Percentiles rank a stretch among this genome's conserved stretches.
Evolutionary conservation across 2,797 vertebrate species (phyloP).

Genomic region (Manis pentadactyla): DNA sequence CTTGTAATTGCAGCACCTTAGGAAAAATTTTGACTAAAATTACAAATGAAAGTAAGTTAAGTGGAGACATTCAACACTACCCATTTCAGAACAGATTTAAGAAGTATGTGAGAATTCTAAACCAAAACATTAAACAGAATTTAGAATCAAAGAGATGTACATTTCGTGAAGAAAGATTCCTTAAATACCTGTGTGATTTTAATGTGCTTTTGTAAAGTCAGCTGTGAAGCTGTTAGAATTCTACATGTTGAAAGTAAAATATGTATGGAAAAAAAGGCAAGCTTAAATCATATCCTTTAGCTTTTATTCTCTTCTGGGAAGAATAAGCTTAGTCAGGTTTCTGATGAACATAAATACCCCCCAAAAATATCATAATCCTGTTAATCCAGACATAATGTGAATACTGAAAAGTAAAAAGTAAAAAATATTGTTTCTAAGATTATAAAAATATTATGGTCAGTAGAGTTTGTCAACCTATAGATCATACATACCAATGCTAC

Average conservation of each 20-base stretch:
- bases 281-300: neutral
- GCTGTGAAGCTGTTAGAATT: neutral
- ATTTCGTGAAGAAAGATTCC: neutral
- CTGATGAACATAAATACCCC: neutral
- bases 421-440: neutral
- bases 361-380: neutral
- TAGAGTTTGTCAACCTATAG: neutral
- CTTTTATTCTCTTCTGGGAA: constrained; percentile 2
- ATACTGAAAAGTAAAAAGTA: neutral
- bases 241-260: constrained; percentile 24
- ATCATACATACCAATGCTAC: neutral
- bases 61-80: neutral
- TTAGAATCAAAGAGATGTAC: neutral
- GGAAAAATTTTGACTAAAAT: neutral
- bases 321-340: neutral
- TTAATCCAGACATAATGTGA: neutral
- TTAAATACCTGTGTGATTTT: neutral
- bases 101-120: neutral
- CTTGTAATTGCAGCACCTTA: neutral
- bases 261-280: neutral
- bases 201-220: neutral
- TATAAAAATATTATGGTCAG: neutral
- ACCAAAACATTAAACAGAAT: neutral
- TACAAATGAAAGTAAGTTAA: constrained; percentile 21
- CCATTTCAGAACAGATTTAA: constrained; percentile 44